Base-by-base conservation (phyloP, 2,797 vertebrate species). In the Arctocebus calabarensis region DNA sequence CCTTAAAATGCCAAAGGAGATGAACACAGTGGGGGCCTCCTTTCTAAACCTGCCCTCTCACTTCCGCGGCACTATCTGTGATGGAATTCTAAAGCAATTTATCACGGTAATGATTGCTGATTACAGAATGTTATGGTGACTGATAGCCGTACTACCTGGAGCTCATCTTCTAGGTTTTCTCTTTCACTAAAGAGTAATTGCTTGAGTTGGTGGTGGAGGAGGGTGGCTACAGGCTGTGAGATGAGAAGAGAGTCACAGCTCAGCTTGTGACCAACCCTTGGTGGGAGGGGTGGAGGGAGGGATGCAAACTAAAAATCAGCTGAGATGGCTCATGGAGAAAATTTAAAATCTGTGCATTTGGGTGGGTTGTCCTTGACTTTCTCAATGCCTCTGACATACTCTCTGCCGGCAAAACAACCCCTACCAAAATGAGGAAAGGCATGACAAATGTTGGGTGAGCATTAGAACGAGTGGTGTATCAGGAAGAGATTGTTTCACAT, bases 101-200 rank as follows among this genome's bases (percentile, higher is more conserved):
- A 74, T 97, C 95, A 95, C 66, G 8, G 48, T 91, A 91, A 95
- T 59, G 74, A 83, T 14, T 71, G 75, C 84, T 89, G 92, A 88
- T 74, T 88, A 87, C 27, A 75, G 59, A 32, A 73, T 17, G 23
- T 64, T 27, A 5, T 0, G 3, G 73, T 96, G 91, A 97, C 88
- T 29, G 95, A 96, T 95, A 87, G 86, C 90, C 2, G 0, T 40
- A 57, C 79, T 71, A 9, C 70, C 88, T 64, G 74, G 52, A 78
- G 71, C 57, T 40, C 40, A 20, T 45, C 73, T 88, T 88, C 45
- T 29, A 0, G 0, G 48, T 32, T 75, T 82, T 82, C 64, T 89
- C 77, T 70, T 68, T 96, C 78, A 45, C 94, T 81, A 27, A 71
- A 68, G 84, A 94, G 93, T 90, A 90, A 52, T 66, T 81, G 64